Conservation (phyloP, 2,888 invertebrate genomes). For the Fragum fragum region DNA sequence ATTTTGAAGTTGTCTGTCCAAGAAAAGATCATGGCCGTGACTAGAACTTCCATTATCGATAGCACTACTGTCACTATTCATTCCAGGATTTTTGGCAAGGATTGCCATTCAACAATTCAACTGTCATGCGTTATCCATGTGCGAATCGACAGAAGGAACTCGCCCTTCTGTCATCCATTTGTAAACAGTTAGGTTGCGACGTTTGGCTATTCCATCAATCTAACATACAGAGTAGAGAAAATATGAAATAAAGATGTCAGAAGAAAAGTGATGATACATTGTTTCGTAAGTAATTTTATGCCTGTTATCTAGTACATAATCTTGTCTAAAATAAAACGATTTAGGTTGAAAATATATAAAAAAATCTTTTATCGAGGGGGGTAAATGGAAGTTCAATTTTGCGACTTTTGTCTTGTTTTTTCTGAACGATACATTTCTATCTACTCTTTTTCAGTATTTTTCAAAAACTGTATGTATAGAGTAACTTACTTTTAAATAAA, state of each 20-base stretch:
- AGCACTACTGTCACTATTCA: slow-evolving; percentile 53
- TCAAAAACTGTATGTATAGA: too few species aligned
- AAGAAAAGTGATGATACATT: too few species aligned
- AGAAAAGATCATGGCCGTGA: slow-evolving; percentile 68
- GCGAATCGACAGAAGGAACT: slow-evolving; percentile 6
- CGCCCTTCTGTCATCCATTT: slow-evolving; percentile 48
- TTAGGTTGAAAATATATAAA: too few species aligned
- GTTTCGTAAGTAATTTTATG: too few species aligned
- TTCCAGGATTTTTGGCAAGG: slow-evolving; percentile 48
- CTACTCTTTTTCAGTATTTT: too few species aligned
- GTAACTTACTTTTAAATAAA: too few species aligned
- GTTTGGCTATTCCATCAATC: slow-evolving; percentile 58
- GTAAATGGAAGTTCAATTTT: neutral
- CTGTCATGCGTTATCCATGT: slow-evolving; percentile 39
- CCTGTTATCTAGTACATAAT: too few species aligned
- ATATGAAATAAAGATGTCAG: too few species aligned
- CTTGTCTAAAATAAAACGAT: too few species aligned
- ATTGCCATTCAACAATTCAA: slow-evolving; percentile 44
- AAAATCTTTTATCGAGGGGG: neutral
- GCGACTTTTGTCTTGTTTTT: too few species aligned
- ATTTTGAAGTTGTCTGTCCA: slow-evolving; percentile 76
- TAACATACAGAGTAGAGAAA: too few species aligned
- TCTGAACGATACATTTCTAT: too few species aligned
- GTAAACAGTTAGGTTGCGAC: slow-evolving; percentile 70
- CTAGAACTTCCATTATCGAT: slow-evolving; percentile 53